Conservation (phyloP, 2,113 vertebrate species). For the Halichoerus grypus region DNA sequence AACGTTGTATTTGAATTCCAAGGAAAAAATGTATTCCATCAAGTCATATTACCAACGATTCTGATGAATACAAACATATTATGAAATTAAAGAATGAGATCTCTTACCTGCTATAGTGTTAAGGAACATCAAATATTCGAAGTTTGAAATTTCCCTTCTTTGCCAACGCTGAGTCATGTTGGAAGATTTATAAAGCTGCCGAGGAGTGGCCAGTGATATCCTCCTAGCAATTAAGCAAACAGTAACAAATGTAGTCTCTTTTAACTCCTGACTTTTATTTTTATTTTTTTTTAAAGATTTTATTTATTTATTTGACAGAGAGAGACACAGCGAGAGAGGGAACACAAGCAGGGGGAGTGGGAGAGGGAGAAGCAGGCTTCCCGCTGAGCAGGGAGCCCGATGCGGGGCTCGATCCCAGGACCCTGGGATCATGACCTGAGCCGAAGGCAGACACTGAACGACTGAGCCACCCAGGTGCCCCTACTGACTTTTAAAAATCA, state of each 20-base stretch:
- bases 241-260: constrained; percentile 44
- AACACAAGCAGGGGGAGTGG: no score
- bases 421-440: no score
- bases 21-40: constrained; percentile 79
- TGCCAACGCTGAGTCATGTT: constrained; percentile 99
- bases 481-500: not conserved
- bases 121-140: constrained; percentile 99
- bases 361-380: no score
- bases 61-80: constrained; percentile 84
- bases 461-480: no score
- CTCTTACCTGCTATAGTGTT: constrained; percentile 97
- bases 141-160: constrained; percentile 98
- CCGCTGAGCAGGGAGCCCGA: no score
- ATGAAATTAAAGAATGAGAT: constrained; percentile 79
- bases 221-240: constrained; percentile 89
- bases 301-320: no score
- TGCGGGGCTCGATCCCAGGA: no score
- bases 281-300: no score
- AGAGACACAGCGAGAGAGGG: no score
- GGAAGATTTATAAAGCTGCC: constrained; percentile 99
- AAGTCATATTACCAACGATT: constrained; percentile 73
- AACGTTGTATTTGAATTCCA: constrained; percentile 79
- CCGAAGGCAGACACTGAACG: no score
- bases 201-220: constrained; percentile 96
- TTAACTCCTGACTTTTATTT: not conserved